Percentiles rank a stretch among this genome's conserved stretches.
These are phyloP conservation scores for Leucosticte australis DNA, from an alignment of 2,113 vertebrate species.

Conservation along the genomic window DNA sequence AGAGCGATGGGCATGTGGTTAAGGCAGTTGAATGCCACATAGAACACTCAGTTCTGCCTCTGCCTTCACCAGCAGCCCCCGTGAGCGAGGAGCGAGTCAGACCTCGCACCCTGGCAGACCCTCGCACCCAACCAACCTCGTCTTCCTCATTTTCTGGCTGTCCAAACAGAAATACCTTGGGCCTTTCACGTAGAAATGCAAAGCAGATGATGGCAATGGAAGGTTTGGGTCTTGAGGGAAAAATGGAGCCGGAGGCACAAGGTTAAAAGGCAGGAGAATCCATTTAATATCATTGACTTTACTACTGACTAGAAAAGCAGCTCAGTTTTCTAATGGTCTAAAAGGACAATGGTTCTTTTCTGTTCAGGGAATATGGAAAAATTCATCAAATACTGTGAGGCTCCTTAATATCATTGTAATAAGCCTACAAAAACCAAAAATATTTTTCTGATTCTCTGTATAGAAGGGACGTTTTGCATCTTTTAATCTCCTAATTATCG, in stretches of 20 bases:
- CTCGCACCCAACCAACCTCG: not conserved
- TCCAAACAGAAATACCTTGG: not conserved
- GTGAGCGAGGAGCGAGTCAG: not conserved
- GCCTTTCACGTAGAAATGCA: not conserved
- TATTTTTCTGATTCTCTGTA: not conserved
- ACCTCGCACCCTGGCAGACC: not conserved
- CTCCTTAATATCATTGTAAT: not conserved
- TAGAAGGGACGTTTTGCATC: not conserved
- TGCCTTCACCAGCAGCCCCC: not conserved
- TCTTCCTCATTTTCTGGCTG: constrained; percentile 28
- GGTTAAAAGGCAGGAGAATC: not conserved
- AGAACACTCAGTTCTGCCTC: constrained; percentile 32
- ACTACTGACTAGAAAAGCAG: not conserved
- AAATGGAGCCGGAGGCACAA: not conserved
- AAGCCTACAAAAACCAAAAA: not conserved
- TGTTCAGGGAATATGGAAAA: not conserved
- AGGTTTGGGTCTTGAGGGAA: not conserved
- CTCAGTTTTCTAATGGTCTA: not conserved
- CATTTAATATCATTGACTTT: not conserved
- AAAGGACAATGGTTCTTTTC: not conserved
- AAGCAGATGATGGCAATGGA: not conserved
- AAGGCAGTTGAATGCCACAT: constrained; percentile 50
- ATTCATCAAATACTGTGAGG: not conserved
- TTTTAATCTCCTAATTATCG: not conserved
- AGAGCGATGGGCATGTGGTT: constrained; percentile 39